Base-by-base conservation (phyloP, 1,140 invertebrate genomes). In the Cydia pomonella region DNA sequence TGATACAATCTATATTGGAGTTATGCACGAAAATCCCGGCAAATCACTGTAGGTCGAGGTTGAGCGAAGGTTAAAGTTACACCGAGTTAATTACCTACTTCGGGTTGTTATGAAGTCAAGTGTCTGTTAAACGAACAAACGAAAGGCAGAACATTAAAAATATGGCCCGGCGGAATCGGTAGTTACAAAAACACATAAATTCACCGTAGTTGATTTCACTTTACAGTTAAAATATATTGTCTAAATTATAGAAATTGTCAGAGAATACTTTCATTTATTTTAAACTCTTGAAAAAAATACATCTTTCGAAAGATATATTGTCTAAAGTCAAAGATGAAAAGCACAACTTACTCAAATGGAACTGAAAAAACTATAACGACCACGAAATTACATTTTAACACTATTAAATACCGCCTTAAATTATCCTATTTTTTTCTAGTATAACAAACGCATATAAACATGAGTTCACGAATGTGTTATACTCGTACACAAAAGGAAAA, bases 1-100 rank as follows among this genome's bases (percentile, higher is more conserved):
- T 85, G 62, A 77, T 33, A 75, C 29, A 66, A 75, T 25, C 23
- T 73, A 27, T 64, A 53, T 33, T 44, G 64, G 10, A 41, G 16
- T 50, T 50, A 73, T 59, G 27, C 53, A 59, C 53, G 53, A 69
- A 69, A 69, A 50, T 73, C 72, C 21, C 72, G 44, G 5, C 13
- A 38, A 74, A 63, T 63, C 47, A 44, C 62, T 38, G 47, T 23
- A 75, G 25, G 62, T 21, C 62, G 59, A 44, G 27, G 47, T 50
- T 69, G 27, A 69, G 18, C 64, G n/a, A 29, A 69, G 64, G 64
- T 63, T 21, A 63, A 25, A 74, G 23, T 50, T 38, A 63, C 50
- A 62, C 63, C 7, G 73, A 50, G 23, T 50, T 33, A 73, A 27
- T 44, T 50, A 50, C 38, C 47, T 16, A 59, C 53, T 23, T 59